phyloP scores from a whole-genome alignment of 2,113 vertebrate genomes.

The Orientallactaga bullata region DNA sequence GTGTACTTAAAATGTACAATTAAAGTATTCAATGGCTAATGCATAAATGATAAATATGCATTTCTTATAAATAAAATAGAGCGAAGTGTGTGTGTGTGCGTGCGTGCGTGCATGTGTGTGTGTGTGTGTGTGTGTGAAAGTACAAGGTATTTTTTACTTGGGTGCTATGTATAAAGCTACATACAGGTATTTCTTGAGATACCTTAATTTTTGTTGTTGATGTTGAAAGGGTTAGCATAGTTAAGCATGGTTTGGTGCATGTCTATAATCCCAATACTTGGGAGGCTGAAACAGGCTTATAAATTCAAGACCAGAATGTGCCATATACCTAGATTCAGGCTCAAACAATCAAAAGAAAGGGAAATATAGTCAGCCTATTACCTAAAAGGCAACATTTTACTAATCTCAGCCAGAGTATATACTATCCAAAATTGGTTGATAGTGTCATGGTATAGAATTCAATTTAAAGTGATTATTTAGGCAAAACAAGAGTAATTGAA shows the following conservation, averaged over 20 bases:
- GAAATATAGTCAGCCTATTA: too few relatives aligned
- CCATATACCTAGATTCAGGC: too few relatives aligned
- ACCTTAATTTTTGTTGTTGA: conserved; percentile 9
- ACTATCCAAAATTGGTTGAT: too few relatives aligned
- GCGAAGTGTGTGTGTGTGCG: not conserved
- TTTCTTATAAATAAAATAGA: conserved; percentile 44
- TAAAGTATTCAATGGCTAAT: conserved; percentile 75
- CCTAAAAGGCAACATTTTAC: too few relatives aligned
- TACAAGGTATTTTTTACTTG: not conserved
- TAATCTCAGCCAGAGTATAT: too few relatives aligned
- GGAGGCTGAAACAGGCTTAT: too few relatives aligned
- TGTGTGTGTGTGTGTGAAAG: not conserved
- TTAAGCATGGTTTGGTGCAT: not conserved
- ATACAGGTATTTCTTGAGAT: conserved; percentile 64
- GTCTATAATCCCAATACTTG: not conserved
- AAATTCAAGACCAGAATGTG: too few relatives aligned
- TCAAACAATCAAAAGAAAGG: too few relatives aligned
- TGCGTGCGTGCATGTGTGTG: not conserved
- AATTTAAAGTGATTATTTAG: too few relatives aligned
- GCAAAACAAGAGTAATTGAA: too few relatives aligned
- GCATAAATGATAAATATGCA: conserved; percentile 54
- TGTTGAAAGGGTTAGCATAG: not conserved
- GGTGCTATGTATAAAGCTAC: conserved; percentile 53
- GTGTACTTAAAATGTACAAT: conserved; percentile 77
- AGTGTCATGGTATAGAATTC: too few relatives aligned